These are phyloP conservation scores for Apodemia mormo DNA, from an alignment of 2,888 invertebrate genomes.

Conservation along the genomic window DNA sequence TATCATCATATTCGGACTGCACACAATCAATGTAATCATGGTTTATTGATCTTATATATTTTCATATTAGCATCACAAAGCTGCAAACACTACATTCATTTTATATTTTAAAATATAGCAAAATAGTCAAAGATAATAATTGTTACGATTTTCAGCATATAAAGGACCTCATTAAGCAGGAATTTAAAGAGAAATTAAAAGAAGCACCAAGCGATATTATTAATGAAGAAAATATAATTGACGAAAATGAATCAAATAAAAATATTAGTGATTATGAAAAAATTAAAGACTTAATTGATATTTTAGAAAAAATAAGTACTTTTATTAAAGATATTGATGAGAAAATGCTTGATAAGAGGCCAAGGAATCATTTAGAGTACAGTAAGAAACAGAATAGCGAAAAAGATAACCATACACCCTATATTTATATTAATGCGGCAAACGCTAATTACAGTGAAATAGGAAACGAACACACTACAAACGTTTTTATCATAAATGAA, in stretches of 20 bases:
- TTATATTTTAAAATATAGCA: too few relatives aligned
- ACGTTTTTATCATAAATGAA: not conserved
- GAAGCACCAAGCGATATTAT: not conserved
- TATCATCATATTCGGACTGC: too few relatives aligned
- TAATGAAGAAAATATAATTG: not conserved
- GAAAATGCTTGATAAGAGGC: not conserved
- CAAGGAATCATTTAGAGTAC: not conserved
- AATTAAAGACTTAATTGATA: not conserved
- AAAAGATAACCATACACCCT: not conserved
- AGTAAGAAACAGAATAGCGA: not conserved
- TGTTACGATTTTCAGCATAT: not conserved
- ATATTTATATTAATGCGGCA: not conserved
- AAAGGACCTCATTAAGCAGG: not conserved
- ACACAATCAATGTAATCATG: too few relatives aligned
- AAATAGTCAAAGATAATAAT: not conserved
- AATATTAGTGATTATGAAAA: not conserved
- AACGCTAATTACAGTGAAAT: not conserved
- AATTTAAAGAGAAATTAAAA: not conserved
- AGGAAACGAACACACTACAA: conserved; percentile 5
- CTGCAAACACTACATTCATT: too few relatives aligned
- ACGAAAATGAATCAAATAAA: not conserved
- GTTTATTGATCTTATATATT: too few relatives aligned
- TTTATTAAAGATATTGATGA: not conserved
- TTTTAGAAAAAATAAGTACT: not conserved
- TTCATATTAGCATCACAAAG: too few relatives aligned